A percentile compares a stretch with the other conserved stretches of the same genome.
These are phyloP conservation scores for Scaptomyza graminum DNA, from an alignment of 1,140 invertebrate genomes.

Conservation along the genomic window DNA sequence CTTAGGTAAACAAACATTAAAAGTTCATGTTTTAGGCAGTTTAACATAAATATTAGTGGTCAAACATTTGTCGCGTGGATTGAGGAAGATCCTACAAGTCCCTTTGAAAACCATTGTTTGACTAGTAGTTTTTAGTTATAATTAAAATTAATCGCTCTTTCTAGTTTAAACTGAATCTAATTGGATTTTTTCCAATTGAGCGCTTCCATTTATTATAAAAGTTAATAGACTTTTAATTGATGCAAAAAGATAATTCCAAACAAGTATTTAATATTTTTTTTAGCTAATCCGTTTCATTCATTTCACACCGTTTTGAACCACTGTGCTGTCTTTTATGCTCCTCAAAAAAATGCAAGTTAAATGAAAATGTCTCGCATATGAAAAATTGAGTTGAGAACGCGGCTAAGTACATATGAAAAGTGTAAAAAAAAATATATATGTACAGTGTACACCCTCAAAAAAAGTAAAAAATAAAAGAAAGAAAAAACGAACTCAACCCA, in stretches of 20 bases:
- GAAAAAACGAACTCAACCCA: slow-evolving; percentile 41
- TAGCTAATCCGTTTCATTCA: no score
- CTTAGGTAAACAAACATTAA: no score
- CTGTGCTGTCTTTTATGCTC: slow-evolving; percentile 8
- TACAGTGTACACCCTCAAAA: slow-evolving; percentile 21
- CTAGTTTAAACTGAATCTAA: not conserved
- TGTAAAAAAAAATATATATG: slow-evolving; percentile 21
- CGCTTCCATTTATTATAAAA: not conserved
- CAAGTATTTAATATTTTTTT: no score
- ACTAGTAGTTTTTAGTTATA: no score
- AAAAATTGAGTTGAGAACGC: slow-evolving; percentile 61
- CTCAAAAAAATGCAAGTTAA: slow-evolving; percentile 40
- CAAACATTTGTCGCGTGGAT: no score
- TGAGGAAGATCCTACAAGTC: no score
- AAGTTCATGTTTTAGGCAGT: no score
- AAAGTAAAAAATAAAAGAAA: not conserved
- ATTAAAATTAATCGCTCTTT: no score
- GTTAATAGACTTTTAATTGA: slow-evolving; percentile 5
- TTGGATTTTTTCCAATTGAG: not conserved
- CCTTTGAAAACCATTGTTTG: no score
- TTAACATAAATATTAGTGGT: no score
- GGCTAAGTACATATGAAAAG: slow-evolving; percentile 52
- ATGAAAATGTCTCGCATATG: slow-evolving; percentile 63
- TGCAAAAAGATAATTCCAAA: no score
- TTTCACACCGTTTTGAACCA: slow-evolving; percentile 6